Percentiles rank a stretch among this genome's conserved stretches.
Conservation (phyloP, 2,888 invertebrate genomes). For the Synanthedon vespiformis region DNA sequence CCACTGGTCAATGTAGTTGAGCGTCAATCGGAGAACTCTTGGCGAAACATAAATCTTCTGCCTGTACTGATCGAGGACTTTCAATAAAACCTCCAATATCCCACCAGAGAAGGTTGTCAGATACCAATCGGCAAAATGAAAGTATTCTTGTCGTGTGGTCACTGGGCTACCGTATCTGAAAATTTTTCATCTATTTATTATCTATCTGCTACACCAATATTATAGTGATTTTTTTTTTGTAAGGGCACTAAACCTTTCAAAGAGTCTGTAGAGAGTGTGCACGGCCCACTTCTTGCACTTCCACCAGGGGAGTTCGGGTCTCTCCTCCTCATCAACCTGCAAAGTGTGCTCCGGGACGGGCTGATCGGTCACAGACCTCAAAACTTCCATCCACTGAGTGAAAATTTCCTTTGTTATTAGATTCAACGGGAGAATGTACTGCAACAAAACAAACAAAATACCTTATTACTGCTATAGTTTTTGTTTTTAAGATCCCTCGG, state of each 20-base stretch:
- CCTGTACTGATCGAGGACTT: constrained; percentile 84
- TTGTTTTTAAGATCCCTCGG: too few relatives aligned
- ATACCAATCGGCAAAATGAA: constrained; percentile 95
- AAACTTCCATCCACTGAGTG: constrained; percentile 96
- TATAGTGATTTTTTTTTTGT: too few relatives aligned
- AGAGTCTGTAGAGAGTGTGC: constrained; percentile 91
- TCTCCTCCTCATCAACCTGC: constrained; percentile 89
- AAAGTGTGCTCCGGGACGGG: constrained; percentile 86
- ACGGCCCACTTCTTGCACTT: constrained; percentile 99
- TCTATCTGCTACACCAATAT: too few relatives aligned
- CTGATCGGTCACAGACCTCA: constrained; percentile 83
- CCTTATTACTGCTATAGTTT: too few relatives aligned
- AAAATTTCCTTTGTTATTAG: constrained; percentile 90
- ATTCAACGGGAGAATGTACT: constrained; percentile 82
- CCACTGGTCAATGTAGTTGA: constrained; percentile 89
- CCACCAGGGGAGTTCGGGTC: constrained; percentile 95
- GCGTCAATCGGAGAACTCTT: constrained; percentile 90
- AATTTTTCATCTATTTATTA: neutral
- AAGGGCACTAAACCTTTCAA: constrained; percentile 69
- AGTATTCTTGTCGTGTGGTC: constrained; percentile 90
- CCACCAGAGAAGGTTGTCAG: constrained; percentile 91
- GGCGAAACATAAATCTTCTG: constrained; percentile 89
- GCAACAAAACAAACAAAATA: neutral
- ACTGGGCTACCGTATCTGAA: constrained; percentile 94
- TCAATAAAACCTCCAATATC: constrained; percentile 87